Evolutionary conservation across 2,113 vertebrate species (phyloP).

Genomic region (Myotis davidii): DNA sequence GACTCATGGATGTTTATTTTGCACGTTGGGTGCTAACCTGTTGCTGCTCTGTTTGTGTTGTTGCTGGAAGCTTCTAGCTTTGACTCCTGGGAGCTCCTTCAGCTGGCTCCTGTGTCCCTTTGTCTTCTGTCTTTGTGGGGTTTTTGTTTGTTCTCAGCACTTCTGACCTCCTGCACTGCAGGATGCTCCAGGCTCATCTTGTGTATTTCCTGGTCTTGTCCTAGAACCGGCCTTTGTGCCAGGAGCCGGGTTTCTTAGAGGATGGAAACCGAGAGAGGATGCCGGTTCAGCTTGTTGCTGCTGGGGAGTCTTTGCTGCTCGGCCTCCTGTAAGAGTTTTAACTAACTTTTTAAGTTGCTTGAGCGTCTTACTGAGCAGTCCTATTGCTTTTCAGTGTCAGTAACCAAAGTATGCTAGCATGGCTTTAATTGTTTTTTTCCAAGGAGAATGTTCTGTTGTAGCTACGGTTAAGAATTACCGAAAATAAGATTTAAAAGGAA

Average conservation of each 20-base stretch:
- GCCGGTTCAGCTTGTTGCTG: background rate
- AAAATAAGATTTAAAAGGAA: background rate
- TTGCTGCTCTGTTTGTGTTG: background rate
- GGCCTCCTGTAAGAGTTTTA: background rate
- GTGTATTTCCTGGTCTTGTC: background rate
- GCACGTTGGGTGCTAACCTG: background rate
- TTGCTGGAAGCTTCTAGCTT: background rate
- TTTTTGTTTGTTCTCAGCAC: background rate
- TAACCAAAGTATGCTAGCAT: background rate
- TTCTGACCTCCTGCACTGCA: background rate
- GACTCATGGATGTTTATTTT: background rate
- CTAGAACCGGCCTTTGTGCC: background rate
- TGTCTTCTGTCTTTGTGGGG: background rate
- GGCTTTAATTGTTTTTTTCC: background rate
- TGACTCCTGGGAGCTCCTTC: rapidly evolving
- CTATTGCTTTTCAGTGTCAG: background rate
- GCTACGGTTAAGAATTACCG: background rate
- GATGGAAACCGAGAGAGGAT: background rate
- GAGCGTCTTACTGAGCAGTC: background rate
- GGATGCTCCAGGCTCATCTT: background rate
- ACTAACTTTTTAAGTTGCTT: background rate
- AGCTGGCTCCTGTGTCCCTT: background rate
- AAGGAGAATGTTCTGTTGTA: background rate
- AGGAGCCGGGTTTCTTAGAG: background rate
- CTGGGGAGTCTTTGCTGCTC: background rate